These are phyloP conservation scores for Scolopax rusticola DNA, from an alignment of 2,797 vertebrate species.

Conservation along the genomic window DNA sequence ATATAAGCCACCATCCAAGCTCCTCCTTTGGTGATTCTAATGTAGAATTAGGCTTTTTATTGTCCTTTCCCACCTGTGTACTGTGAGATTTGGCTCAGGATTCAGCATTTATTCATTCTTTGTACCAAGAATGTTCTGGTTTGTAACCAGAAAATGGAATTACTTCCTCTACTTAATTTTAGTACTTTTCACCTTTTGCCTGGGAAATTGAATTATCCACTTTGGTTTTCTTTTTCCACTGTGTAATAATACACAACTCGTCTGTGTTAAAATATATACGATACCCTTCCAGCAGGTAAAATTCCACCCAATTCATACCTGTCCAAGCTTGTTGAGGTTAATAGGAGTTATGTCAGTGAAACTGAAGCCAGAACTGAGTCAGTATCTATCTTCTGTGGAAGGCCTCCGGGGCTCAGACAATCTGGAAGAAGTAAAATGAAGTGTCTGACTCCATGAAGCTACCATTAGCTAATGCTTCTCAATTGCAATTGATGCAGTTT, in stretches of 20 bases:
- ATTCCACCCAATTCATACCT: background rate
- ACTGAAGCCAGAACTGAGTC: background rate
- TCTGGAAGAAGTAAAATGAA: background rate
- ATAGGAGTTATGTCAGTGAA: background rate
- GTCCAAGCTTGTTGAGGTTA: background rate
- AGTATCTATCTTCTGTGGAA: background rate
- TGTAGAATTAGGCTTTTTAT: slow-evolving; percentile 21
- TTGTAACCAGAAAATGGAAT: slow-evolving; percentile 32
- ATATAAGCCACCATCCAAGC: background rate
- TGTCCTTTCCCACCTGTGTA: background rate
- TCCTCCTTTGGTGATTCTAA: background rate
- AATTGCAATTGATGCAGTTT: background rate
- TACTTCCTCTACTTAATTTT: slow-evolving; percentile 26
- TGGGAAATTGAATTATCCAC: slow-evolving; percentile 19
- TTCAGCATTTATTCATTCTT: slow-evolving; percentile 29
- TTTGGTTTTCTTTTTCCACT: background rate
- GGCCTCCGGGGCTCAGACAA: background rate
- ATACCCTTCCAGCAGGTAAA: background rate
- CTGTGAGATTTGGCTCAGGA: background rate
- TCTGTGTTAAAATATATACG: background rate
- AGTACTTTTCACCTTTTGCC: slow-evolving; percentile 28
- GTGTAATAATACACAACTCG: background rate
- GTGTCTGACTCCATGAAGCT: background rate
- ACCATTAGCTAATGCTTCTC: background rate
- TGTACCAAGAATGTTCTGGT: slow-evolving; percentile 49